These are phyloP conservation scores for Alauda arvensis DNA, from an alignment of 2,797 vertebrate genomes.

Conservation along the genomic window DNA sequence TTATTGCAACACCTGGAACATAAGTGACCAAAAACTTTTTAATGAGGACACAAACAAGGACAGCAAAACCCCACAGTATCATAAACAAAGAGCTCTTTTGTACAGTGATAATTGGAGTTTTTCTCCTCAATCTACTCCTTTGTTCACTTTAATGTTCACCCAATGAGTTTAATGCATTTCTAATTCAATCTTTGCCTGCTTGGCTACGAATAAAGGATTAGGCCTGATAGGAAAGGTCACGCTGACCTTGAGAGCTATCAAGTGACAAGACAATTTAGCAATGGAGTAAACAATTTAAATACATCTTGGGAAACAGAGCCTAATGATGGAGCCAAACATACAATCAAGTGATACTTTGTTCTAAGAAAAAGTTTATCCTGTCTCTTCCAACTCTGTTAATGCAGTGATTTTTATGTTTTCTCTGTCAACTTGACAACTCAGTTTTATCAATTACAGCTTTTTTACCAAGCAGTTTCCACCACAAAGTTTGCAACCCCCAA, in stretches of 20 bases:
- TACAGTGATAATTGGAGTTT: background rate
- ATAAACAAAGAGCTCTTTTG: background rate
- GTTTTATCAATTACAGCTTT: background rate
- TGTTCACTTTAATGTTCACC: background rate
- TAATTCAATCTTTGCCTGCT: constrained; percentile 43
- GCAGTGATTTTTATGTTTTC: background rate
- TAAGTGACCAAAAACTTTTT: background rate
- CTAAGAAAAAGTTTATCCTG: background rate
- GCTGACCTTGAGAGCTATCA: constrained; percentile 42
- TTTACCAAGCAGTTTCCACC: background rate
- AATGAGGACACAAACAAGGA: background rate
- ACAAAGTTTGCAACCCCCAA: background rate
- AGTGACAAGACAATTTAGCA: constrained; percentile 1
- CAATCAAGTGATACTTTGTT: background rate
- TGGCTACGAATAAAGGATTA: constrained; percentile 32
- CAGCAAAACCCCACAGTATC: background rate
- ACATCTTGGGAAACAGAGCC: background rate
- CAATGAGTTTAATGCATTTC: constrained; percentile 47
- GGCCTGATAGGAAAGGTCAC: constrained; percentile 16
- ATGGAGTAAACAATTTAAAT: background rate
- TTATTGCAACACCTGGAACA: background rate
- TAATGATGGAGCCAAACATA: background rate
- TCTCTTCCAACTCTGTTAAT: background rate
- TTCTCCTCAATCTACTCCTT: background rate
- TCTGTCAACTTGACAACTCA: background rate